Conservation (phyloP, 2,113 vertebrate species). For the Microcebus jonahi region DNA sequence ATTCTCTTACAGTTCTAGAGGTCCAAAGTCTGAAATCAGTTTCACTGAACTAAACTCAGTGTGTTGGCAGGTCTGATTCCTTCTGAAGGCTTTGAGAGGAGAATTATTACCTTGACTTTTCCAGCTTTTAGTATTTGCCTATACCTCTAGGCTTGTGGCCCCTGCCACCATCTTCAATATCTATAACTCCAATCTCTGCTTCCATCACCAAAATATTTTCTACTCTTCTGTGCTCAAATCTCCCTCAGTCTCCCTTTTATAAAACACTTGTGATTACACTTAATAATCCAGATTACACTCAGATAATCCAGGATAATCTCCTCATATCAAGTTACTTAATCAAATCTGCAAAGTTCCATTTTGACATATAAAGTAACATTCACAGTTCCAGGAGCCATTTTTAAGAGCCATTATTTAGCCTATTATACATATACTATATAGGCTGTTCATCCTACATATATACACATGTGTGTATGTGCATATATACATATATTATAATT, state of each 20-base stretch:
- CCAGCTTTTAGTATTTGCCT: not conserved
- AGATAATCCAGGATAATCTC: not conserved
- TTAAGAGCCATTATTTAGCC: not conserved
- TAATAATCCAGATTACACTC: not conserved
- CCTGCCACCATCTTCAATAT: not conserved
- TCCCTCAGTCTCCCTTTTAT: not conserved
- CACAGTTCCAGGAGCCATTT: not conserved
- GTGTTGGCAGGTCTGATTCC: not conserved
- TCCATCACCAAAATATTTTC: not conserved
- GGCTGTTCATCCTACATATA: not conserved
- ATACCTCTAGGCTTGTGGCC: not conserved
- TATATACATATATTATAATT: not conserved
- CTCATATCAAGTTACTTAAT: not conserved
- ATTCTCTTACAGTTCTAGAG: not conserved
- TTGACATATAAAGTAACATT: not conserved
- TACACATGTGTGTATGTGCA: not conserved
- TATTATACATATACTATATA: not conserved
- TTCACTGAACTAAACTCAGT: not conserved
- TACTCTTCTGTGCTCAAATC: not conserved
- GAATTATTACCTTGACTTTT: not conserved
- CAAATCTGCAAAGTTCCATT: not conserved
- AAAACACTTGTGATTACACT: not conserved
- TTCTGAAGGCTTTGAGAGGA: not conserved
- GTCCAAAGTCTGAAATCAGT: not conserved
- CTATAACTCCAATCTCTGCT: not conserved